Evolutionary conservation across 2,888 invertebrate genomes (phyloP), one percentile per base, ranked within the genome.

Genomic region (Epirrhoe tristata): DNA sequence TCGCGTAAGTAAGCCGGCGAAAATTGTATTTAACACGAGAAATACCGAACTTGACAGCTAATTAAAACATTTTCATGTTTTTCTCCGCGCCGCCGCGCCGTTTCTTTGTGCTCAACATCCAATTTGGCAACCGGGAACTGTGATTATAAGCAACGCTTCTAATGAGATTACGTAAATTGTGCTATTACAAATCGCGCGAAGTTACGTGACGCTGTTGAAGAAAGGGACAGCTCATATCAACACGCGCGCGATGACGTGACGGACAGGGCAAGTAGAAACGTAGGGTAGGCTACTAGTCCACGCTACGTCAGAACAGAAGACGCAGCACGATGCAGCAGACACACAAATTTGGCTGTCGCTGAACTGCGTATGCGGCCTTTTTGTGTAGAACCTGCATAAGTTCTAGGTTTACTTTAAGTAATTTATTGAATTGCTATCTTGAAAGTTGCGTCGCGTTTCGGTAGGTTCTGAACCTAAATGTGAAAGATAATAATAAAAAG

Each of bases 21-120:
- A 77, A 79, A 79, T 78, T 79, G 75, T 67, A 73, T 76, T 76
- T 76, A 46, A 39, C 39, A 10, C 36, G 16, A 61, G 58, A 64
- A 62, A 66, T 60, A 24, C 55, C 52, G 51, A 58, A 63, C 58
- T 66, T 69, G 71, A 72, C 65, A 71, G 63, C 72, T 73, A 74
- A 77, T 75, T 73, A 74, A 72, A 72, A 69, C 68, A 66, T 57
- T 70, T 72, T 69, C 61, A 66, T 68, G 24, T 70, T 73, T 65
- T 57, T 55, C 58, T 31, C 24, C 50, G 58, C 60, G 63, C n/a
- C 58, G 53, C n/a, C n/a, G n/a, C n/a, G n/a, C n/a, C 55, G 48
- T 16, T 43, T 60, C 62, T 69, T 69, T 72, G 71, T 70, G 61
- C 6, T 24, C 24, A 43, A 58, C 71, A 72, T 67, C 51, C 58